Conservation (phyloP, 2,113 vertebrate genomes). For the Gobio gobio region DNA sequence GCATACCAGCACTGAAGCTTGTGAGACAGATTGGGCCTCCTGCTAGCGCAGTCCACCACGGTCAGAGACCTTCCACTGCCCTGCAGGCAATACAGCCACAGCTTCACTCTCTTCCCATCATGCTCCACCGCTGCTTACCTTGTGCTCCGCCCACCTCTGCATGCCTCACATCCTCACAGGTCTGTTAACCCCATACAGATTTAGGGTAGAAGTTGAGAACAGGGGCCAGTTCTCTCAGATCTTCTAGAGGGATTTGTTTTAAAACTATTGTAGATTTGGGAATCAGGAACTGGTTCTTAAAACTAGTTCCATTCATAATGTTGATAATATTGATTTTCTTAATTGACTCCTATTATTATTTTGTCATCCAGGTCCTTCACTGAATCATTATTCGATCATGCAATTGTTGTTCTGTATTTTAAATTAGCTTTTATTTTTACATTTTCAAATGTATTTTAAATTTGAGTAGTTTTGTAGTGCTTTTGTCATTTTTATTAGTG, state of each 20-base stretch:
- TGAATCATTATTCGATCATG: not conserved
- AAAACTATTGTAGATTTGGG: not conserved
- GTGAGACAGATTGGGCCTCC: constrained; percentile 74
- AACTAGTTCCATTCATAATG: not conserved
- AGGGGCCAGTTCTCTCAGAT: not conserved
- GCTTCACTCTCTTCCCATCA: constrained; percentile 64
- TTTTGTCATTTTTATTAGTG: not conserved
- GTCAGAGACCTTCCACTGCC: constrained; percentile 67
- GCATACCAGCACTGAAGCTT: constrained; percentile 70
- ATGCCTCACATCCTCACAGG: constrained; percentile 8
- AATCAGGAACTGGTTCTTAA: not conserved
- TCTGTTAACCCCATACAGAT: not conserved
- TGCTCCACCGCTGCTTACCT: constrained; percentile 43
- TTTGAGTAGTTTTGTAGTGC: not conserved
- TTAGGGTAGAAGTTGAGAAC: not conserved
- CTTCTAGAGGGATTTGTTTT: not conserved
- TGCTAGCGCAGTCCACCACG: constrained; percentile 65
- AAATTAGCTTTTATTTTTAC: not conserved
- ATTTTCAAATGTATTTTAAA: not conserved
- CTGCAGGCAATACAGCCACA: constrained; percentile 65
- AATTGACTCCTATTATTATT: no score
- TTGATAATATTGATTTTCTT: not conserved
- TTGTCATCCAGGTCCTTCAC: not conserved
- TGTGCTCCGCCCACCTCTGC: not conserved
- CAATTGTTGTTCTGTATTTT: not conserved